phyloP scores from a whole-genome alignment of 2,888 invertebrate species.

The Napeogenes sylphis region DNA sequence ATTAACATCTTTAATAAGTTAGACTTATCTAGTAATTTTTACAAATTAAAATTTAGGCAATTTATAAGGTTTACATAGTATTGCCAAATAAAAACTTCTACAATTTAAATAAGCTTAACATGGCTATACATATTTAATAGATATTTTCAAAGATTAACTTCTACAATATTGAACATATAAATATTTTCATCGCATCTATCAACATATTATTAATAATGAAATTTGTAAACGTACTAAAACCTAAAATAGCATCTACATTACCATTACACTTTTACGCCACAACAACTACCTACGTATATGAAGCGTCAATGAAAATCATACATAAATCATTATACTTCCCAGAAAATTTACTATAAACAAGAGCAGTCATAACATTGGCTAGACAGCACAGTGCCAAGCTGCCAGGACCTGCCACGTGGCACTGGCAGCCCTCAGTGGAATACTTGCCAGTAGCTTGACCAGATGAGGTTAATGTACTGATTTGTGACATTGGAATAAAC shows the following conservation, averaged over 20 bases:
- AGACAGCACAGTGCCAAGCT: constrained; percentile 44
- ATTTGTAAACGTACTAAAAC: not conserved
- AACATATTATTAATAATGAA: too few species aligned
- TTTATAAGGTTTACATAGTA: too few species aligned
- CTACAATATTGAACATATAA: too few species aligned
- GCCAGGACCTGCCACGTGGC: constrained; percentile 58
- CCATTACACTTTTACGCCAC: constrained; percentile 13
- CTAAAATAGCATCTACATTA: constrained; percentile 4
- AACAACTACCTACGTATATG: constrained; percentile 15
- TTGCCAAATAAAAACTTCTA: too few species aligned
- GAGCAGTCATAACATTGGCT: constrained; percentile 33
- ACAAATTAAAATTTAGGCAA: too few species aligned
- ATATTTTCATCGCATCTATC: too few species aligned
- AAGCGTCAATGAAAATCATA: constrained; percentile 27
- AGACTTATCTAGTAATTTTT: too few species aligned
- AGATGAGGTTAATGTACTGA: constrained; percentile 21
- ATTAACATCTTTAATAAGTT: too few species aligned
- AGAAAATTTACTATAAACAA: constrained; percentile 27
- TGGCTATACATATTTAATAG: too few species aligned
- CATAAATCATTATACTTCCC: constrained; percentile 27
- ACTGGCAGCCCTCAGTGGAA: constrained; percentile 34
- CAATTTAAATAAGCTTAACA: too few species aligned
- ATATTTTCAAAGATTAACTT: too few species aligned
- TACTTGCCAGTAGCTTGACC: constrained; percentile 29
- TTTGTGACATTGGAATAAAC: constrained; percentile 37